Conservation (phyloP, 2,113 vertebrate genomes). For the Thinocorus orbignyianus region DNA sequence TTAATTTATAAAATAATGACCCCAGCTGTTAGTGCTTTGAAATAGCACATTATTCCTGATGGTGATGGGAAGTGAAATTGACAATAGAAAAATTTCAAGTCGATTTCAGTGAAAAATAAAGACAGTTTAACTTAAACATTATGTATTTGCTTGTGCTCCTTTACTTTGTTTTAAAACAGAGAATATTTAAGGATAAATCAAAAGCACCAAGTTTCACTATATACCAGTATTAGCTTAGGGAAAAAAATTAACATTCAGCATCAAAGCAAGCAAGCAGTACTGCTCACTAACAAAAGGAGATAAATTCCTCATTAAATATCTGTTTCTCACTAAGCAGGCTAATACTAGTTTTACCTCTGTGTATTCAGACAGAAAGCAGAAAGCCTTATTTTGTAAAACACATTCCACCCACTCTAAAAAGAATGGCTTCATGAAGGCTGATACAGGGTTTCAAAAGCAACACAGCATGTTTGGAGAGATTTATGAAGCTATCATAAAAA, state of each 20-base stretch:
- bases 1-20: neutral
- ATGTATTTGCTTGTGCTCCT: neutral
- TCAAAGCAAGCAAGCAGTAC: neutral
- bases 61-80: neutral
- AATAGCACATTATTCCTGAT: neutral
- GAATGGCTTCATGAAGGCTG: neutral
- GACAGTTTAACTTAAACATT: neutral
- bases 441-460: neutral
- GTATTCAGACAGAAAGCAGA: rapidly evolving
- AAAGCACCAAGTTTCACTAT: neutral
- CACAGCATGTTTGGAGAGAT: neutral
- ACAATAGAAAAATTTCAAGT: neutral
- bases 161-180: neutral
- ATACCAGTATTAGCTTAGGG: neutral
- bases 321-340: neutral
- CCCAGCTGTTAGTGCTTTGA: neutral
- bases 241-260: neutral
- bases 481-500: neutral
- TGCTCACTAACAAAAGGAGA: neutral
- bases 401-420: neutral
- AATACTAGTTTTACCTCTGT: neutral
- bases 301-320: neutral
- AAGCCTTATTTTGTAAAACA: neutral
- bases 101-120: neutral
- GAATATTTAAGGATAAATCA: neutral